Conservation (phyloP, 2,113 vertebrate genomes). For the Gnathonemus longibarbis region DNA sequence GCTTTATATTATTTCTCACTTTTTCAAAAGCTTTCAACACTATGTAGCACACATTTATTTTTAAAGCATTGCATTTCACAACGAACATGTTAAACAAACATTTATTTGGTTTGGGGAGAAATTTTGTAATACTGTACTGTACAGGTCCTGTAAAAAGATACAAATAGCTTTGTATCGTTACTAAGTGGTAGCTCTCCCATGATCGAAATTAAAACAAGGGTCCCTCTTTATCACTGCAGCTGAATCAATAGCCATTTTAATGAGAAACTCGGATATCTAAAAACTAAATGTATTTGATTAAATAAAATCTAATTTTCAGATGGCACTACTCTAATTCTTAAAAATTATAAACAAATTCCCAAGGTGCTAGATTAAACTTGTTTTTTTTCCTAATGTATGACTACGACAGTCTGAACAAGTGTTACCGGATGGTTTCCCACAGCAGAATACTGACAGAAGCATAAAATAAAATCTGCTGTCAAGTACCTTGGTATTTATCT, state of each 20-base stretch:
- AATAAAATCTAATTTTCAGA: background rate
- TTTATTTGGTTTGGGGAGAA: no score
- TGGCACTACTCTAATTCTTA: background rate
- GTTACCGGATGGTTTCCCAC: background rate
- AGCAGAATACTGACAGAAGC: background rate
- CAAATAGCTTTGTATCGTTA: background rate
- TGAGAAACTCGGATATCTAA: background rate
- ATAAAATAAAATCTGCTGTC: background rate
- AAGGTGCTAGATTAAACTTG: background rate
- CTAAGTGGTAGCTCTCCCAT: background rate
- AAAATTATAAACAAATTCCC: background rate
- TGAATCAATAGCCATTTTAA: background rate
- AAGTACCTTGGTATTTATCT: background rate
- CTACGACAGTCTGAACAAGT: background rate
- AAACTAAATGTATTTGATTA: background rate
- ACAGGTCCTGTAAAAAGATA: background rate
- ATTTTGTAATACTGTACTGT: no score
- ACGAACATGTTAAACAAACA: no score
- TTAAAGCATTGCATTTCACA: background rate
- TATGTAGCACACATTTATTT: background rate
- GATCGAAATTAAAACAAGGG: background rate
- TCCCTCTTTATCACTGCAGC: background rate
- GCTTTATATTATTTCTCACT: background rate
- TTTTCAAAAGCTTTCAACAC: background rate
- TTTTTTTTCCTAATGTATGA: background rate